These are phyloP conservation scores for Drosophila flavopinicola DNA, from an alignment of 2,888 invertebrate species.

Conservation along the genomic window DNA sequence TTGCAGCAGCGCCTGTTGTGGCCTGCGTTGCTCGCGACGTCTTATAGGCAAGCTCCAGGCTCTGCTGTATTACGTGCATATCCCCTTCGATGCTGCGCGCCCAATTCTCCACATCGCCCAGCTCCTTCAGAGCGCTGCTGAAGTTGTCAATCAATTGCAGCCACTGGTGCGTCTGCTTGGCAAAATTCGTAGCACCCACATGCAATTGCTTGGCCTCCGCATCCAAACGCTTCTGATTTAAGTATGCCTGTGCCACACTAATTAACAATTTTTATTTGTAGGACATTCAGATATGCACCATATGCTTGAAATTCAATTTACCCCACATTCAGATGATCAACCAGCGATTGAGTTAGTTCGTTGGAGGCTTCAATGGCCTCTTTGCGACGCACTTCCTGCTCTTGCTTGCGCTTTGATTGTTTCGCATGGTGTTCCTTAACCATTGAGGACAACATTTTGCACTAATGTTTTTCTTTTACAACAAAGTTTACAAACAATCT, in stretches of 20 bases:
- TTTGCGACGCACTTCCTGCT: slow-evolving; percentile 96
- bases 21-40: slow-evolving; percentile 85
- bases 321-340: slow-evolving; percentile 99
- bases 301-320: slow-evolving; percentile 83
- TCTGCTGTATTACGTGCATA: slow-evolving; percentile 95
- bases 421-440: slow-evolving; percentile 94
- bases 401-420: slow-evolving; percentile 91
- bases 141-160: slow-evolving; percentile 95
- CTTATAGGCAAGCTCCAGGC: slow-evolving; percentile 97
- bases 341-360: slow-evolving; percentile 95
- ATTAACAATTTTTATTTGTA: slow-evolving; percentile 1
- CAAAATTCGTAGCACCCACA: slow-evolving; percentile 96
- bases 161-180: slow-evolving; percentile 99
- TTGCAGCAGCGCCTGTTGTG: slow-evolving; percentile 33
- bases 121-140: slow-evolving; percentile 95
- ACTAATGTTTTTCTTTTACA: background rate
- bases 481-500: slow-evolving; percentile 87
- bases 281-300: background rate
- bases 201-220: slow-evolving; percentile 98
- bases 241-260: slow-evolving; percentile 97
- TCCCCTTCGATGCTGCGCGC: slow-evolving; percentile 98
- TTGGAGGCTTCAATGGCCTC: slow-evolving; percentile 97
- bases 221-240: slow-evolving; percentile 98
- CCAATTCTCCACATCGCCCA: slow-evolving; percentile 99
- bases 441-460: slow-evolving; percentile 91